A percentile compares a stretch with the other conserved stretches of the same genome.
Evolutionary conservation across 2,113 vertebrate species (phyloP).

Genomic region (Varanus komodoensis): DNA sequence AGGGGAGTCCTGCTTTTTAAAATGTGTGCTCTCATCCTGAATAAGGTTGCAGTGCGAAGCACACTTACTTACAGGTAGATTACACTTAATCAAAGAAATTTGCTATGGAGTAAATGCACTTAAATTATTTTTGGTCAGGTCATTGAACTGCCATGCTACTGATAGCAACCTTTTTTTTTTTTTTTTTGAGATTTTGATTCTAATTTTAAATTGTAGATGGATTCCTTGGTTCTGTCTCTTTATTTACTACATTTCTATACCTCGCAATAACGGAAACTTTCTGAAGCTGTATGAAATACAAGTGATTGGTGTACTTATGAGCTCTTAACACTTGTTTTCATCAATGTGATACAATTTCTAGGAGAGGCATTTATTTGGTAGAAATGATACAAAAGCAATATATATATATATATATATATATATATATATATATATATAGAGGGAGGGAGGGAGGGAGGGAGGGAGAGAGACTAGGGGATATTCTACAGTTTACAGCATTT

Average conservation of each 20-base stretch:
- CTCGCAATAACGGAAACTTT: too few species aligned
- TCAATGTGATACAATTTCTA: neutral
- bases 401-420: too few species aligned
- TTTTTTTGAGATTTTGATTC: rapidly evolving
- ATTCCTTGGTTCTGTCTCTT: neutral
- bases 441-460: too few species aligned
- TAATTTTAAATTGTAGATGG: neutral
- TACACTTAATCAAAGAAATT: neutral
- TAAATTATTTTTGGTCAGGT: neutral
- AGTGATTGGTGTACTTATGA: neutral
- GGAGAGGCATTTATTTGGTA: slow-evolving; percentile 25
- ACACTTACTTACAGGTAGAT: neutral
- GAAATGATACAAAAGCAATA: slow-evolving; percentile 29
- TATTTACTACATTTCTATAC: too few species aligned
- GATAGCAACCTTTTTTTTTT: neutral
- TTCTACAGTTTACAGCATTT: slow-evolving; percentile 28
- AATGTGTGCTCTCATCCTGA: neutral
- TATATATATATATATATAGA: too few species aligned
- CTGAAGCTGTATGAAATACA: rapidly evolving
- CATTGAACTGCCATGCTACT: rapidly evolving
- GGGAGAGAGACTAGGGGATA: slow-evolving; percentile 19
- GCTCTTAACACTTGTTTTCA: neutral
- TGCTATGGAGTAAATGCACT: neutral
- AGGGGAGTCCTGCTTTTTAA: rapidly evolving
- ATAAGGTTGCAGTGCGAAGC: neutral